A percentile compares a stretch with the other conserved stretches of the same genome.
Evolutionary conservation across 2,888 invertebrate species (phyloP).

Genomic region (Phyllotreta striolata): DNA sequence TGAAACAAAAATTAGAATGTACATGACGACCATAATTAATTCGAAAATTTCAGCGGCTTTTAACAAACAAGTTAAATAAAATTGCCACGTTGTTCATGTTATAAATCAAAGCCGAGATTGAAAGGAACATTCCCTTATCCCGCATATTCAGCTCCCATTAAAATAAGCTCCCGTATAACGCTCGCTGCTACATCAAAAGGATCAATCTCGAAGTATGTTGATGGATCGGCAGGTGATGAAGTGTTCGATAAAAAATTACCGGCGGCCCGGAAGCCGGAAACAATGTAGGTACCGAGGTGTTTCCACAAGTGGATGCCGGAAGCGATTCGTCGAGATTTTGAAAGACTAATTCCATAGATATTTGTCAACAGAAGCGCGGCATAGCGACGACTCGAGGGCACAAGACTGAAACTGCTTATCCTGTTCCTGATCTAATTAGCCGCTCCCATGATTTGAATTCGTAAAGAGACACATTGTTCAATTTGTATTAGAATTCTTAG

Average conservation of each 20-base stretch:
- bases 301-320: slow-evolving; percentile 7
- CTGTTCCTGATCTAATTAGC: no score
- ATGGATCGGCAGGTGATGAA: background rate
- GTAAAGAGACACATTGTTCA: no score
- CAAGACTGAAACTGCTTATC: no score
- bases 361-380: slow-evolving; percentile 13
- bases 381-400: slow-evolving; percentile 2
- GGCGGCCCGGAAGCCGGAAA: background rate
- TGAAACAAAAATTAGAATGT: slow-evolving; percentile 60
- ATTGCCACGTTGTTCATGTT: no score
- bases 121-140: no score
- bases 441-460: no score
- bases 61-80: background rate
- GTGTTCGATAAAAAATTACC: slow-evolving; percentile 8
- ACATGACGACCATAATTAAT: background rate
- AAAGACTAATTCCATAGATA: slow-evolving; percentile 16
- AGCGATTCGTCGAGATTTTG: background rate
- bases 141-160: no score
- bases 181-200: background rate
- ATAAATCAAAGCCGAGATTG: background rate
- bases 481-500: no score
- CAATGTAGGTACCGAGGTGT: background rate
- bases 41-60: background rate
- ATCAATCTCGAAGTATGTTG: background rate
- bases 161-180: no score